Conservation (phyloP, 2,113 vertebrate genomes). For the Rhadina sibilatrix region DNA sequence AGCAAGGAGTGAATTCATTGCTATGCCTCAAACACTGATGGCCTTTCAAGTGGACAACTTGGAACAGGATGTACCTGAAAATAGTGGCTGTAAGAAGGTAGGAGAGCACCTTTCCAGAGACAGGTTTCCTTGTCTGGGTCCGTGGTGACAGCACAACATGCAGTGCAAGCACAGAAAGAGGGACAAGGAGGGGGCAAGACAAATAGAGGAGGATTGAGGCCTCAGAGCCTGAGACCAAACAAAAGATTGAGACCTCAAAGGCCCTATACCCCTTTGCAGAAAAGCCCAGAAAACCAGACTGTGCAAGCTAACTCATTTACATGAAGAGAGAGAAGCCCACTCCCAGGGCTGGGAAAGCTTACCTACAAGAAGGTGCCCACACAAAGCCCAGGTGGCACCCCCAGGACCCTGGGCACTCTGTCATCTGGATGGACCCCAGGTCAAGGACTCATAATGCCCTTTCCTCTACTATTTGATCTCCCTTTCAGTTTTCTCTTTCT, state of each 20-base stretch:
- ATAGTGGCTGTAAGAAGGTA: background rate
- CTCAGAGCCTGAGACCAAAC: background rate
- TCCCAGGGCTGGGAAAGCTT: background rate
- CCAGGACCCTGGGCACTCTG: no score
- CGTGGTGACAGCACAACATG: background rate
- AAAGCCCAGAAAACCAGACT: background rate
- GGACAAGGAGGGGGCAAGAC: background rate
- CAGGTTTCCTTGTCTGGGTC: background rate
- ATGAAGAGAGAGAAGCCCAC: background rate
- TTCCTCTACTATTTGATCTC: background rate
- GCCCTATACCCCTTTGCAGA: background rate
- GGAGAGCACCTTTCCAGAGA: background rate
- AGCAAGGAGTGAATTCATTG: background rate
- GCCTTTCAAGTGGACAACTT: background rate
- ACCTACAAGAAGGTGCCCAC: no score
- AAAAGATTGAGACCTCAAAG: background rate
- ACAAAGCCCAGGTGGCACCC: background rate
- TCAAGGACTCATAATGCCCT: background rate
- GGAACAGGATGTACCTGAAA: background rate
- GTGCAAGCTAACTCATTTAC: no score
- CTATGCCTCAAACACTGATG: background rate
- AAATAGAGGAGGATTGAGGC: background rate
- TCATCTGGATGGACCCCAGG: no score
- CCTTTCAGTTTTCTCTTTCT: background rate
- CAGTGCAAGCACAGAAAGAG: accelerated